Base-by-base conservation (phyloP, 2,797 vertebrate genomes). In the Sebastes trivittatus region DNA sequence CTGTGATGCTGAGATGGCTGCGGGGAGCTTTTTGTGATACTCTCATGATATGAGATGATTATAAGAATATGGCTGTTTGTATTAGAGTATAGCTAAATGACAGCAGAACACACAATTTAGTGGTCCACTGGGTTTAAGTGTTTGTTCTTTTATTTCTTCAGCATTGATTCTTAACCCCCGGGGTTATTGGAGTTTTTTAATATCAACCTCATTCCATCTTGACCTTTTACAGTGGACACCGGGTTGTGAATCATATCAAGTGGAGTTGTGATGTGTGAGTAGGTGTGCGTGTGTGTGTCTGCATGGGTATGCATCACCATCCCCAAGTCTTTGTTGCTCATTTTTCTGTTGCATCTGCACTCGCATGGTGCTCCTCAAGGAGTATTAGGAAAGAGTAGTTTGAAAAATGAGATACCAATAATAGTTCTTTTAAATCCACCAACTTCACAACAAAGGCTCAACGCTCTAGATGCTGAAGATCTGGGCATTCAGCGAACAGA, bases 321-420 rank as follows among this genome's bases (percentile, higher is more conserved):
- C 18, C 7, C 16, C 6, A 22, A 4, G 27, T 63, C 30, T 68
- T 76, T 27, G 14, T 34, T 70, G 55, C 58, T 25, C 32, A 7
- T 77, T 70, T 75, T 62, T 63, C 49, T 64, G 16, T 77, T 72
- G 11, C 58, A 30, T 82, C n/a, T 84, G 59, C 32, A 29, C 38
- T 75, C 66, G 54, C 9, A 16, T 32, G 27, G 1, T 22, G 69
- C 49, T 70, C 46, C 30, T 83, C 18, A 36, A 72, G 55, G 61
- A 52, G 30, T 76, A 64, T 75, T 75, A 78, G 38, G 59, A 85
- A 80, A 75, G 14, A 73, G 49, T 55, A 67, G 54, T 61, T 49
- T 88, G 85, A 89, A 89, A 90, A 91, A 91, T 80, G 77, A 90
- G 84, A 91, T 70, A 85, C 85, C 90, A 92, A 90, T 88, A 89